Evolutionary conservation across 2,797 vertebrate genomes (phyloP).

Genomic region (Delichon dasypus): DNA sequence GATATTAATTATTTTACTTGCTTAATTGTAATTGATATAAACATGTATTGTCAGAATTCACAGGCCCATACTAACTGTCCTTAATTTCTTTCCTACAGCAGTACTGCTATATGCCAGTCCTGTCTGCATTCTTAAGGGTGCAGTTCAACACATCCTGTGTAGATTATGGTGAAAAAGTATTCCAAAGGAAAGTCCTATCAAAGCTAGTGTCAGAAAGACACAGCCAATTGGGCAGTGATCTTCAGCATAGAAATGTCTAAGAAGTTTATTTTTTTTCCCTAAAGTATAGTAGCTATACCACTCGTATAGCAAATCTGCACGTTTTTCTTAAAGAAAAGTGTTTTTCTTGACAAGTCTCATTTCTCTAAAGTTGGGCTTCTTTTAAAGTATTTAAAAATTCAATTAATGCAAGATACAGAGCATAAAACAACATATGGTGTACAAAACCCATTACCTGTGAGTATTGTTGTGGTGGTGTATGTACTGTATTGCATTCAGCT

Average conservation of each 20-base stretch:
- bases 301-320: slow-evolving; percentile 71
- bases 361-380: slow-evolving; percentile 77
- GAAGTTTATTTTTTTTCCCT: slow-evolving; percentile 70
- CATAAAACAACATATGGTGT: slow-evolving; percentile 74
- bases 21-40: slow-evolving; percentile 88
- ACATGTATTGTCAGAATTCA: slow-evolving; percentile 97
- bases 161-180: slow-evolving; percentile 98
- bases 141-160: slow-evolving; percentile 99
- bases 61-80: slow-evolving; percentile 99
- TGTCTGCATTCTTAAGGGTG: slow-evolving; percentile 99
- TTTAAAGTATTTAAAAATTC: slow-evolving; percentile 71
- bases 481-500: slow-evolving; percentile 71
- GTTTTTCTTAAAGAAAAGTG: slow-evolving; percentile 72
- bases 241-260: slow-evolving; percentile 81
- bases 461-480: slow-evolving; percentile 70
- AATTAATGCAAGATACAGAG: slow-evolving; percentile 70
- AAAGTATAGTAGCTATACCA: slow-evolving; percentile 71
- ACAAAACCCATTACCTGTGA: slow-evolving; percentile 73
- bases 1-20: slow-evolving; percentile 85
- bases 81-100: slow-evolving; percentile 99
- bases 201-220: slow-evolving; percentile 85
- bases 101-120: slow-evolving; percentile 99
- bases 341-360: slow-evolving; percentile 68
- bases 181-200: slow-evolving; percentile 89
- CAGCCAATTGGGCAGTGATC: slow-evolving; percentile 83